Evolutionary conservation across 2,888 invertebrate genomes (phyloP).

Genomic region (Ctenicera cuprea): DNA sequence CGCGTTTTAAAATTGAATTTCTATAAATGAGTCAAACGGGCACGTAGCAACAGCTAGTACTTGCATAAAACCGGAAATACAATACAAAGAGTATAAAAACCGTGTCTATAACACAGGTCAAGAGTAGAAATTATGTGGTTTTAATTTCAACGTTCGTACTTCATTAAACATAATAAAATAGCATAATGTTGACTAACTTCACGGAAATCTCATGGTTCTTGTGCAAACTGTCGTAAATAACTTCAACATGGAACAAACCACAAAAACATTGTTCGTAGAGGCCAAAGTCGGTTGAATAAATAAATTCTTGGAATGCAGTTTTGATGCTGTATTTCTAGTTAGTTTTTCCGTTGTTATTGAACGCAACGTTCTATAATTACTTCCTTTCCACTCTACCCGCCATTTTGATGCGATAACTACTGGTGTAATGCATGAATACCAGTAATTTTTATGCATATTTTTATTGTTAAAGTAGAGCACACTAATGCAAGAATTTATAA

Average conservation of each 20-base stretch:
- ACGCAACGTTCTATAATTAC: conserved; percentile 44
- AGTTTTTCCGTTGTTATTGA: conserved; percentile 34
- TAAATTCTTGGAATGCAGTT: conserved; percentile 59
- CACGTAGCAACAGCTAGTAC: too few relatives aligned
- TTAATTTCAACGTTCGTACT: neutral
- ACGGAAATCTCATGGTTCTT: conserved; percentile 64
- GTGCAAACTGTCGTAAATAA: conserved; percentile 51
- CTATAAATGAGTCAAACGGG: too few relatives aligned
- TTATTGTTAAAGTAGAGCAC: conserved; percentile 29
- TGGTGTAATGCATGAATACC: conserved; percentile 39
- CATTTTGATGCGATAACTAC: conserved; percentile 56
- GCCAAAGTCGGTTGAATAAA: conserved; percentile 59
- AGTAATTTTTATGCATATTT: conserved; percentile 37
- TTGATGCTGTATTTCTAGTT: conserved; percentile 51
- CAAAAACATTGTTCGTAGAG: conserved; percentile 60
- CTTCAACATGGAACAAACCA: conserved; percentile 54
- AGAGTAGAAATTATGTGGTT: neutral
- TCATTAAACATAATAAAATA: conserved; percentile 9
- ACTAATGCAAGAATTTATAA: conserved; percentile 11
- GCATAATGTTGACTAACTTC: conserved; percentile 60
- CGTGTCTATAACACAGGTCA: too few relatives aligned
- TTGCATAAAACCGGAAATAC: too few relatives aligned
- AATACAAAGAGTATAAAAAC: too few relatives aligned
- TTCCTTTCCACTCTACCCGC: conserved; percentile 53
- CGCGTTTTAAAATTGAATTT: too few relatives aligned